Evolutionary conservation across 2,113 vertebrate species (phyloP).

Genomic region (Acanthochromis polyacanthus): DNA sequence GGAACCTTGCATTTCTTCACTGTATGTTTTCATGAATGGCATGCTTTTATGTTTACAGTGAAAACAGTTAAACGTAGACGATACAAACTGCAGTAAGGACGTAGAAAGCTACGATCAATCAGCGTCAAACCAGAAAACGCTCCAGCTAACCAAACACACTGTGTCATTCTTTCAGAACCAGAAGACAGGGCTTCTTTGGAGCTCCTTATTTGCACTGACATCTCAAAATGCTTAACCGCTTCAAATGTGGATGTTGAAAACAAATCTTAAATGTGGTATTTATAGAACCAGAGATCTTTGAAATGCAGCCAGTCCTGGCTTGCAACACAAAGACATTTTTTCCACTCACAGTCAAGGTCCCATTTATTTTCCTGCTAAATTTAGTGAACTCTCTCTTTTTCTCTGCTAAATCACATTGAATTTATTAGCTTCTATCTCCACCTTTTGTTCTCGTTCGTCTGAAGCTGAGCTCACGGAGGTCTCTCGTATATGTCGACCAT

Average conservation of each 20-base stretch:
- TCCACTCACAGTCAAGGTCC: not conserved
- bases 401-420: conserved; percentile 6
- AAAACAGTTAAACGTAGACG: conserved; percentile 19
- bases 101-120: conserved; percentile 29
- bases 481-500: not conserved
- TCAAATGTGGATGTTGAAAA: conserved; percentile 32
- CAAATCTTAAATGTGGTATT: conserved; percentile 39
- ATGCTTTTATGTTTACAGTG: not conserved
- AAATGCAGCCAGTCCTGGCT: conserved; percentile 12
- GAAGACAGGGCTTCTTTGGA: not conserved
- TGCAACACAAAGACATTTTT: not conserved
- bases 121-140: not conserved
- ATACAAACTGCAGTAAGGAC: too few relatives aligned
- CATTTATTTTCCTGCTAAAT: conserved; percentile 11
- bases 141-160: conserved; percentile 21
- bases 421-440: conserved; percentile 11
- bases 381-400: not conserved
- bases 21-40: conserved; percentile 4
- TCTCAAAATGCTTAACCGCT: conserved; percentile 20
- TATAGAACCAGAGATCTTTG: conserved; percentile 26
- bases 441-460: not conserved
- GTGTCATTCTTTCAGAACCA: conserved; percentile 24
- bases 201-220: conserved; percentile 36
- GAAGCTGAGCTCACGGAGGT: not conserved
- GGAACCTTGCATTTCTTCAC: not conserved